These are phyloP conservation scores for Phocoena phocoena DNA, from an alignment of 2,113 vertebrate genomes.

Conservation along the genomic window DNA sequence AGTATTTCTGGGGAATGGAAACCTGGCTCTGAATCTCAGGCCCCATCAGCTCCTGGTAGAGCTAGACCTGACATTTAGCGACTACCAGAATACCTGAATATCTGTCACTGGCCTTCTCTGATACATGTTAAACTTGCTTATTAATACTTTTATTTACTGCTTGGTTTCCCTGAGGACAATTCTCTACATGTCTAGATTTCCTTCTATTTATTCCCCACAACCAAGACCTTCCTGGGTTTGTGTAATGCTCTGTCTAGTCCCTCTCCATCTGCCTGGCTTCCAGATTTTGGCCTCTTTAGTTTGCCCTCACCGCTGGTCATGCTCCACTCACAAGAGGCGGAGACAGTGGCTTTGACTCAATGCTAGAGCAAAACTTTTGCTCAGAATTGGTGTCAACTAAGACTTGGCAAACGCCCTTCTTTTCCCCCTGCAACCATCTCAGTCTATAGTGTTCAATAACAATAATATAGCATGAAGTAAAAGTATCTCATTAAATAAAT, in stretches of 20 bases:
- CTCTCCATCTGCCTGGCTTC: background rate
- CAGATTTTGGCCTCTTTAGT: background rate
- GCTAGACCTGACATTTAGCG: background rate
- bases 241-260: background rate
- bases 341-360: background rate
- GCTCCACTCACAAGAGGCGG: background rate
- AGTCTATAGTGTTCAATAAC: constrained; percentile 42
- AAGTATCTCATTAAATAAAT: constrained; percentile 59
- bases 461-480: constrained; percentile 50
- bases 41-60: background rate
- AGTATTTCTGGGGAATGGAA: background rate
- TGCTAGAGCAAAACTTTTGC: background rate
- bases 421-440: background rate
- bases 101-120: background rate
- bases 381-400: constrained; percentile 26
- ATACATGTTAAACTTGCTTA: background rate
- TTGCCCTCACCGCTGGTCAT: background rate
- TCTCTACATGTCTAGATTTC: background rate
- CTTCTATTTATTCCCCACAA: background rate
- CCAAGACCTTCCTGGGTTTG: background rate
- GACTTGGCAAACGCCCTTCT: background rate
- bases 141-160: background rate
- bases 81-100: background rate
- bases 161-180: background rate
- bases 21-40: background rate